Base-by-base conservation (phyloP, 1,140 invertebrate species). In the Leptopilina boulardi region DNA sequence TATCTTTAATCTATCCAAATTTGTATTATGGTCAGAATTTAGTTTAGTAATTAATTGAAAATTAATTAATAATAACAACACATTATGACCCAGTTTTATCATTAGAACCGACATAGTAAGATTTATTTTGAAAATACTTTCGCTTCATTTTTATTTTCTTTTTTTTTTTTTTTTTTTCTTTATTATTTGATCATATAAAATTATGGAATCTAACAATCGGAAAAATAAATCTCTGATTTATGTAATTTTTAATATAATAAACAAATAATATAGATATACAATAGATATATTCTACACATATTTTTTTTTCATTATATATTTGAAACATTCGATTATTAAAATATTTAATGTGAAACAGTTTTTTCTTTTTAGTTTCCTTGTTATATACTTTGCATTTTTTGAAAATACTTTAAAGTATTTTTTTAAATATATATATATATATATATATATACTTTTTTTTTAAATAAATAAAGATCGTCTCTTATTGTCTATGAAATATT, bases 71-170 rank as follows among this genome's bases (percentile, higher is more conserved):
- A 38, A 23, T 71, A 15, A 18, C 19, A 59, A 66, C 3, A 66
- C 3, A 2, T 42, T 4, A 2, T 44, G 70, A 44, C 4, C 59
- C 21, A 66, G 56, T 1, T 59, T 71, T 6, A 11, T 71, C 6
- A 11, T 13, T 18, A 71, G 41, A 21, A 42, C 41, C 41, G n/a
- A 71, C n/a, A 15, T 21, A 42, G 41, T 21, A 71, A 8, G 19
- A 42, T 71, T 71, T 38, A 6, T 42, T 11, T 42, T 41, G n/a
- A 42, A 71, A 71, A 44, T 71, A 71, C 70, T 21, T 71, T 71
- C 38, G 18, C 30, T 18, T 42, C 30, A 23, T 41, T 41, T 42
- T 18, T 5, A 19, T 41, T 18, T 38, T 38, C 34, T 38, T 8
- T 38, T 8, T 38, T 8, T 23, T 10, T 19, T 19, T 66, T 66